A percentile compares a stretch with the other conserved stretches of the same genome.
Conservation (phyloP, 1,140 invertebrate species). For the Leptinotarsa undecemlineata region DNA sequence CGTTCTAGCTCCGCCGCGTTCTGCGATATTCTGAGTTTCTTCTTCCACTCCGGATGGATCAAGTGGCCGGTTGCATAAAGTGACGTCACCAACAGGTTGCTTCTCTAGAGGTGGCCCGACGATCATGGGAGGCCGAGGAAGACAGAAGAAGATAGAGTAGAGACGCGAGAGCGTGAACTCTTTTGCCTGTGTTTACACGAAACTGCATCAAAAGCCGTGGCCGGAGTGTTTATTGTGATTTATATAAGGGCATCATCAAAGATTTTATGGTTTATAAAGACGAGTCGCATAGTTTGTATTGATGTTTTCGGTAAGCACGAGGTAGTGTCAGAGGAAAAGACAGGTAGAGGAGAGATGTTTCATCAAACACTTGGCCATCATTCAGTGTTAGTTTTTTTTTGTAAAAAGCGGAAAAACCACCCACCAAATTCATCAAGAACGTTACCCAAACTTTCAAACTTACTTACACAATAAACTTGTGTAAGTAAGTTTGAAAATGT, state of each 20-base stretch:
- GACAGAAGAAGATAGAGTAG: slow-evolving; percentile 13
- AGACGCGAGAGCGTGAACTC: slow-evolving; percentile 1
- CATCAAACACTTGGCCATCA: too few relatives aligned
- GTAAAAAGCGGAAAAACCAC: too few relatives aligned
- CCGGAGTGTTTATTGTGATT: slow-evolving; percentile 19
- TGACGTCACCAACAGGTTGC: slow-evolving; percentile 29
- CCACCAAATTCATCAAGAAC: too few relatives aligned
- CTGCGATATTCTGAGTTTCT: slow-evolving; percentile 10
- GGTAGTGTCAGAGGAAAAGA: too few relatives aligned
- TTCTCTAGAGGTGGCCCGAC: slow-evolving; percentile 29
- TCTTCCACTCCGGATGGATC: slow-evolving; percentile 19
- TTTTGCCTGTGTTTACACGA: slow-evolving; percentile 20
- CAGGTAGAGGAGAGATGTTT: too few relatives aligned
- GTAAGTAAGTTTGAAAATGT: too few relatives aligned
- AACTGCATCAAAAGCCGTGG: slow-evolving; percentile 10
- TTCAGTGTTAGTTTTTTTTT: too few relatives aligned
- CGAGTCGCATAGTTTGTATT: neutral
- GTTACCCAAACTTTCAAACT: too few relatives aligned
- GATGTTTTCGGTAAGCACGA: too few relatives aligned
- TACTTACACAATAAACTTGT: too few relatives aligned
- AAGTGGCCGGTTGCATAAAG: slow-evolving; percentile 21
- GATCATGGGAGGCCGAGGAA: slow-evolving; percentile 28
- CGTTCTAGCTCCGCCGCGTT: neutral
- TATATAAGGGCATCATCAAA: slow-evolving; percentile 4
- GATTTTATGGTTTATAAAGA: neutral